Evolutionary conservation across 1,140 invertebrate species (phyloP).

Genomic region (Papilio polytes): DNA sequence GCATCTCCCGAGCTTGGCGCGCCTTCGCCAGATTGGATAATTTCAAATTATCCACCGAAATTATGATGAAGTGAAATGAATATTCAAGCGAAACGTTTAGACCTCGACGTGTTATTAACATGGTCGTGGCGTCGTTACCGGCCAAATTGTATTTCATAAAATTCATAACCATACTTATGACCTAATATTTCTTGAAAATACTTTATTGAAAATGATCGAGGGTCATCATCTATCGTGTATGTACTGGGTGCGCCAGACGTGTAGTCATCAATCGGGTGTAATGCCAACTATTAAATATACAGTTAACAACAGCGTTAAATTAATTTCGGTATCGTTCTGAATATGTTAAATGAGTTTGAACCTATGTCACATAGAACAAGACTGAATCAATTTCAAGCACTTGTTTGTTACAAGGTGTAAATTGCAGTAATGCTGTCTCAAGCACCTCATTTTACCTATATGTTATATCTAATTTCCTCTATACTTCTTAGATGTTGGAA

Average conservation of each 20-base stretch:
- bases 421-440: too few relatives aligned
- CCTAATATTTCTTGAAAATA: slow-evolving; percentile 79
- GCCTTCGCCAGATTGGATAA: slow-evolving; percentile 66
- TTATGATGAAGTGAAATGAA: slow-evolving; percentile 80
- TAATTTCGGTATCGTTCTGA: too few relatives aligned
- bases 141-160: slow-evolving; percentile 81
- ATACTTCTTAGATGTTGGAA: too few relatives aligned
- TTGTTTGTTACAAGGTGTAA: too few relatives aligned
- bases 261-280: not conserved
- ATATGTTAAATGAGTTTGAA: too few relatives aligned
- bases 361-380: too few relatives aligned
- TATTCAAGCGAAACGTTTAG: slow-evolving; percentile 80
- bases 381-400: too few relatives aligned
- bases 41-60: slow-evolving; percentile 80
- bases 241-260: not conserved
- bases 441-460: too few relatives aligned
- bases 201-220: slow-evolving; percentile 74
- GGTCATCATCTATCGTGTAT: slow-evolving; percentile 47
- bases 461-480: too few relatives aligned
- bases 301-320: not conserved
- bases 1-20: slow-evolving; percentile 50
- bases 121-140: slow-evolving; percentile 76
- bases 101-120: slow-evolving; percentile 75
- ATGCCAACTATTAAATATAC: not conserved
- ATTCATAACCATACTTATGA: slow-evolving; percentile 80